phyloP scores from a whole-genome alignment of 2,888 invertebrate species.

The Synanthedon myopaeformis region DNA sequence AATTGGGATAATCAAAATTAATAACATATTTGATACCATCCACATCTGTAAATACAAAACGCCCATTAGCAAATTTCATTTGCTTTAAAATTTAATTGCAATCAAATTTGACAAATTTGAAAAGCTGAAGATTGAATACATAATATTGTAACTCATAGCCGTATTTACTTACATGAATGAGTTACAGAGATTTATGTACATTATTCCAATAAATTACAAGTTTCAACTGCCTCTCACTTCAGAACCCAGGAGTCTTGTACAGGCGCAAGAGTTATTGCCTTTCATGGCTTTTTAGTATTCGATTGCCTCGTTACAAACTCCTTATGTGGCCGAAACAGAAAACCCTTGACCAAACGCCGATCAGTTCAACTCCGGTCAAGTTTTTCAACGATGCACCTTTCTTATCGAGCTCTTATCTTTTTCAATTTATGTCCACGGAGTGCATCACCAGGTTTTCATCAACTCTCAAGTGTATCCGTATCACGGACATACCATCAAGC shows the following conservation, averaged over 20 bases:
- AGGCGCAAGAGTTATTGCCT: conserved; percentile 29
- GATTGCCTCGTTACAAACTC: conserved; percentile 59
- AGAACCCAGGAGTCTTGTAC: conserved; percentile 65
- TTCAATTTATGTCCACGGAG: conserved; percentile 23
- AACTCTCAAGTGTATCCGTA: conserved; percentile 65
- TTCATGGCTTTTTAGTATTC: conserved; percentile 11
- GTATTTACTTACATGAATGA: conserved; percentile 64
- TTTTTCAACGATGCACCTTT: conserved; percentile 67
- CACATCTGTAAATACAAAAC: conserved; percentile 77
- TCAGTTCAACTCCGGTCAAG: conserved; percentile 61
- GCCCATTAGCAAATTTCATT: not conserved
- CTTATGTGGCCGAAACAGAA: conserved; percentile 65
- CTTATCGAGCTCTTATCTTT: conserved; percentile 18
- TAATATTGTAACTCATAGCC: conserved; percentile 46
- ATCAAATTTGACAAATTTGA: not conserved
- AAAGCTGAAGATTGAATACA: conserved; percentile 12
- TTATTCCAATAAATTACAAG: conserved; percentile 33
- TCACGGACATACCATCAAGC: conserved; percentile 68
- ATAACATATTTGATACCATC: conserved; percentile 96
- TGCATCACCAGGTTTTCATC: conserved; percentile 70
- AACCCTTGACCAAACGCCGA: conserved; percentile 67
- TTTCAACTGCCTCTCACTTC: conserved; percentile 61
- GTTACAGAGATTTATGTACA: conserved; percentile 54
- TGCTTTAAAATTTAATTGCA: not conserved
- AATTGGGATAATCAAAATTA: conserved; percentile 96